Evolutionary conservation across 1,140 invertebrate genomes (phyloP), one percentile per base, ranked within the genome.

Genomic region (Listronotus bonariensis): DNA sequence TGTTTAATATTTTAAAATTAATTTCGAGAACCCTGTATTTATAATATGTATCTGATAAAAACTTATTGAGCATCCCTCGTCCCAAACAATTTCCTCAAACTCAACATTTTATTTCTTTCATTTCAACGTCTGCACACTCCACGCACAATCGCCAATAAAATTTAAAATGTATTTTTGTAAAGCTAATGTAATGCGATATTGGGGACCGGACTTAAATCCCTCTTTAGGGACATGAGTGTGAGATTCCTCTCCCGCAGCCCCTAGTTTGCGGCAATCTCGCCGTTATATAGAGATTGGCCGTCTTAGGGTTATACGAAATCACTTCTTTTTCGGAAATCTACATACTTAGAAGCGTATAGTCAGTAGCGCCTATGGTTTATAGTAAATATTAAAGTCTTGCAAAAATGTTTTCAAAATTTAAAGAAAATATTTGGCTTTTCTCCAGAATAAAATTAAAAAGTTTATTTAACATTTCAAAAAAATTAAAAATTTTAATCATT

Each of bases 51-150:
- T n/a, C n/a, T n/a, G n/a, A n/a, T n/a, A n/a, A n/a, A n/a, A n/a
- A n/a, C n/a, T 26, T 5, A 26, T 36, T 12, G 3, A 36, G 20
- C 34, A 36, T 36, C 34, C 32, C 34, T 12, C 34, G 32, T 36
- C 11, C 3, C 34, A 36, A 36, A 10, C 34, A 36, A 36, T 36
- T 36, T 12, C 1, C 34, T 7, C 34, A 36, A 26, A 72, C 66
- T 52, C 68, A 66, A 63, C 62, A 64, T 63, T 70, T 72, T 70
- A 73, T 71, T 70, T 68, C 68, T 68, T 67, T 71, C 66, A 71
- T 71, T 69, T 68, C 58, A 60, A 55, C 34, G 34, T 36, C 34
- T 36, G 34, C 11, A 36, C 34, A 36, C 34, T 36, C 34, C 34
- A 43, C 14, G 17, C 41, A 56, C 54, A 43, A 56, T 49, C 58